These are phyloP conservation scores for Limnephilus auricula DNA, from an alignment of 2,888 invertebrate genomes.

Conservation along the genomic window DNA sequence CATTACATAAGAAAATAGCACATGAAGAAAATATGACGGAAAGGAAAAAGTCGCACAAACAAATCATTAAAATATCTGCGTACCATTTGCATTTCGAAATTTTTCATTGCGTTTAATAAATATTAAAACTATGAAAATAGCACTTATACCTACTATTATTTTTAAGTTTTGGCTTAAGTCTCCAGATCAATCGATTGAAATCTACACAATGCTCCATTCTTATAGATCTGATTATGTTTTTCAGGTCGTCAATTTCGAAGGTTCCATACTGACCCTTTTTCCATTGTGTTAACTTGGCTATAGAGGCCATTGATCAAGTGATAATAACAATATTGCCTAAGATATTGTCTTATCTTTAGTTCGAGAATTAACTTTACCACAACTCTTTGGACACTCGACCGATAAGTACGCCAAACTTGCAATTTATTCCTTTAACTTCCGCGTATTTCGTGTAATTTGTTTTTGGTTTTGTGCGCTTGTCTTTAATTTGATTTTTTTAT, in stretches of 20 bases:
- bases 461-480: not conserved
- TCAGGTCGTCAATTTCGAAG: not conserved
- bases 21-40: not conserved
- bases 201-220: not conserved
- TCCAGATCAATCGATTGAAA: not conserved
- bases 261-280: not conserved
- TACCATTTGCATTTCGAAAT: too few species aligned
- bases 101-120: too few species aligned
- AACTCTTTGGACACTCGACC: not conserved
- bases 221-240: not conserved
- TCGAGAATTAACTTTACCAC: not conserved
- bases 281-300: not conserved
- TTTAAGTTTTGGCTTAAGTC: not conserved
- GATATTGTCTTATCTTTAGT: not conserved
- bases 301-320: not conserved
- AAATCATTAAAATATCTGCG: too few species aligned
- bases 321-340: not conserved
- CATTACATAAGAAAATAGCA: not conserved
- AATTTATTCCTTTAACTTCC: not conserved
- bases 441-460: not conserved
- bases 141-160: not conserved
- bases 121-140: too few species aligned
- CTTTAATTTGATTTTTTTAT: not conserved
- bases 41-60: too few species aligned
- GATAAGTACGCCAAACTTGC: not conserved